Percentiles rank a stretch among this genome's conserved stretches.
These are phyloP conservation scores for Operophtera brumata DNA, from an alignment of 2,888 invertebrate species.

Conservation along the genomic window DNA sequence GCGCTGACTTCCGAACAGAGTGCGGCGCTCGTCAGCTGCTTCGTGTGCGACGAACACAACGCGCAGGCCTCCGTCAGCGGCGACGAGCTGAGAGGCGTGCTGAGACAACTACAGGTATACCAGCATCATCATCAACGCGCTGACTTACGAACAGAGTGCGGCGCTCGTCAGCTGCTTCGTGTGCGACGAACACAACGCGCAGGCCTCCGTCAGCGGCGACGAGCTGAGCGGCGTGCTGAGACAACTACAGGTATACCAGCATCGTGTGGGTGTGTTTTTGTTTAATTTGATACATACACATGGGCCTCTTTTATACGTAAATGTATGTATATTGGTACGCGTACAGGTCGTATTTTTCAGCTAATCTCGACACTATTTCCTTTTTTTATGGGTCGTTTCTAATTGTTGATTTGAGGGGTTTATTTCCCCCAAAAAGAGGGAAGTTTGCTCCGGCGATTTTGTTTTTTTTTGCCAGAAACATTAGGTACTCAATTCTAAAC, in stretches of 20 bases:
- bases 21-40: slow-evolving; percentile 92
- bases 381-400: too few relatives aligned
- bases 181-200: slow-evolving; percentile 94
- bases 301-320: too few relatives aligned
- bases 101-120: slow-evolving; percentile 91
- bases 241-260: slow-evolving; percentile 94
- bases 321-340: too few relatives aligned
- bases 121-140: slow-evolving; percentile 84
- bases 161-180: slow-evolving; percentile 95
- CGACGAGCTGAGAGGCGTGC: slow-evolving; percentile 93
- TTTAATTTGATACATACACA: too few relatives aligned
- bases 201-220: slow-evolving; percentile 88
- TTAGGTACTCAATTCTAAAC: too few relatives aligned
- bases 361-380: too few relatives aligned
- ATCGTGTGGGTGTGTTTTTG: too few relatives aligned
- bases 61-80: slow-evolving; percentile 87
- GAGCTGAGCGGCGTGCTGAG: slow-evolving; percentile 93
- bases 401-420: too few relatives aligned
- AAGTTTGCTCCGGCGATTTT: too few relatives aligned
- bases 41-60: slow-evolving; percentile 96
- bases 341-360: too few relatives aligned
- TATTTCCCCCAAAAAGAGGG: too few relatives aligned
- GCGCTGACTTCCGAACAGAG: slow-evolving; percentile 89
- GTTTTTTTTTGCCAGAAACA: too few relatives aligned
- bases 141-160: slow-evolving; percentile 90